phyloP scores from a whole-genome alignment of 2,113 vertebrate species.

The Stegastes partitus region DNA sequence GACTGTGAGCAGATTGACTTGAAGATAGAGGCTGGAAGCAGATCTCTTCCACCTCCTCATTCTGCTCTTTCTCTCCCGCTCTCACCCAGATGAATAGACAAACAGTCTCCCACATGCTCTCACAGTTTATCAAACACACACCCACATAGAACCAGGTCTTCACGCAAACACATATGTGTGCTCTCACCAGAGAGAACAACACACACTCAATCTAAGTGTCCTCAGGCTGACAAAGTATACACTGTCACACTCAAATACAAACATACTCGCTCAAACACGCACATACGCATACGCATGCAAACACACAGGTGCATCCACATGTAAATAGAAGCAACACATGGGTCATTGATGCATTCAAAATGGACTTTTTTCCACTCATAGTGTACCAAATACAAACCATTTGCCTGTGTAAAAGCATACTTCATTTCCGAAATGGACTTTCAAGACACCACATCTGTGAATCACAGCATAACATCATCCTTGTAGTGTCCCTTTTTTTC shows the following conservation, averaged over 20 bases:
- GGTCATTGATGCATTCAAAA: slow-evolving; percentile 54
- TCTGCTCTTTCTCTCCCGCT: slow-evolving; percentile 68
- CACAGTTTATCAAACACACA: slow-evolving; percentile 88
- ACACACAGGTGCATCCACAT: slow-evolving; percentile 80
- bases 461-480: slow-evolving; percentile 23
- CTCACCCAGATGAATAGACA: slow-evolving; percentile 84
- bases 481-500: slow-evolving; percentile 20
- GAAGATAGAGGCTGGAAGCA: slow-evolving; percentile 76
- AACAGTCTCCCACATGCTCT: slow-evolving; percentile 86
- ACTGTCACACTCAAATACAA: slow-evolving; percentile 78
- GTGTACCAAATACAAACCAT: slow-evolving; percentile 53
- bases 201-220: slow-evolving; percentile 76
- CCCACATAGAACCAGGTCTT: slow-evolving; percentile 83
- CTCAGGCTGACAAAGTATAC: slow-evolving; percentile 76
- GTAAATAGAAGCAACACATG: slow-evolving; percentile 70
- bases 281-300: slow-evolving; percentile 62
- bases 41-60: slow-evolving; percentile 78
- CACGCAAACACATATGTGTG: slow-evolving; percentile 84
- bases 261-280: slow-evolving; percentile 73
- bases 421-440: slow-evolving; percentile 46
- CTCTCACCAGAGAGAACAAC: slow-evolving; percentile 75
- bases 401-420: slow-evolving; percentile 19
- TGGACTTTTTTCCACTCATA: slow-evolving; percentile 61
- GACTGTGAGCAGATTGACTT: slow-evolving; percentile 80
- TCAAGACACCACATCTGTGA: slow-evolving; percentile 52